phyloP scores from a whole-genome alignment of 2,113 vertebrate genomes.

The Oryzias woworae region DNA sequence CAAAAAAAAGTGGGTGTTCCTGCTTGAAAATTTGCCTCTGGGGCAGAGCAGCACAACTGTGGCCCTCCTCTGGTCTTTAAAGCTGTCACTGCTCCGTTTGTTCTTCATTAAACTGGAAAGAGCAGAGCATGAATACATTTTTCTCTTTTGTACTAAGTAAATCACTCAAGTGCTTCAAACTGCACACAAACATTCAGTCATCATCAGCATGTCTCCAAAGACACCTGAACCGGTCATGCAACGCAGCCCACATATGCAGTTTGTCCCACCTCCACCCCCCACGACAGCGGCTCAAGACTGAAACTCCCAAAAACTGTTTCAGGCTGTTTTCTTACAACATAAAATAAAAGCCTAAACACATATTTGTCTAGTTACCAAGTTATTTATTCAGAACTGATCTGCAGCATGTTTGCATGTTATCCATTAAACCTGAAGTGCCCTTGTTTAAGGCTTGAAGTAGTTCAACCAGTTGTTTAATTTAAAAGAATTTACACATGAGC shows the following conservation, averaged over 20 bases:
- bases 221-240: conserved; percentile 20
- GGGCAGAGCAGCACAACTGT: not conserved
- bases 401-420: too few relatives aligned
- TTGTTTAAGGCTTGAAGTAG: too few relatives aligned
- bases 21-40: not conserved
- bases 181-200: conserved; percentile 31
- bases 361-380: too few relatives aligned
- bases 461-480: not conserved
- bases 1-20: too few relatives aligned
- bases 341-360: too few relatives aligned
- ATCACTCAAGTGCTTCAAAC: conserved; percentile 37
- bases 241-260: conserved; percentile 17
- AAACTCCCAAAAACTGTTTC: too few relatives aligned
- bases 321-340: too few relatives aligned
- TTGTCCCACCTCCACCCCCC: not conserved
- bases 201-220: conserved; percentile 40
- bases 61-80: conserved; percentile 5
- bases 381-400: too few relatives aligned
- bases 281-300: too few relatives aligned
- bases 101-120: conserved; percentile 14
- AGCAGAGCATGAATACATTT: conserved; percentile 4
- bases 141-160: conserved; percentile 37
- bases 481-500: not conserved
- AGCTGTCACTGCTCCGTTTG: conserved; percentile 12
- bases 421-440: too few relatives aligned